Conservation (phyloP, 37 sponge, comb jelly and placozoan species). For the Bolinopsis microptera region DNA sequence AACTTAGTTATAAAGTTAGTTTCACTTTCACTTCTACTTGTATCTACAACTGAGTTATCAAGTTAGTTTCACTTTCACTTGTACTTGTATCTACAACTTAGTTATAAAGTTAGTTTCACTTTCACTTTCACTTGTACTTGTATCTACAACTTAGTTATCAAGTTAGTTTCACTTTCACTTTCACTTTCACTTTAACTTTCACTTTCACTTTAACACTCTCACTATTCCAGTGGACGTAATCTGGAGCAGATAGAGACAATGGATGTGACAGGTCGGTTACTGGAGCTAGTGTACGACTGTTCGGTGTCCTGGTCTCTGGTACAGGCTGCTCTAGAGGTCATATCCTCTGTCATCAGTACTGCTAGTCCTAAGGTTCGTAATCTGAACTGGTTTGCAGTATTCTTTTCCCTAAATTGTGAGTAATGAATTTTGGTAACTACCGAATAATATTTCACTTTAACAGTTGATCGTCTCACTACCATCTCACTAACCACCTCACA, state of each 20-base stretch:
- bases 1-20: slow-evolving; percentile 12
- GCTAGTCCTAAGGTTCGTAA: slow-evolving; percentile 6
- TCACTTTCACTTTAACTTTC: background rate
- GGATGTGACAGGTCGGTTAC: background rate
- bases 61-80: background rate
- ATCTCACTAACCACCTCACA: background rate
- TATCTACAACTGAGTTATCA: too few relatives aligned
- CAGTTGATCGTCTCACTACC: background rate
- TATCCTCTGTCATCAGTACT: slow-evolving; percentile 55
- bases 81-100: too few relatives aligned
- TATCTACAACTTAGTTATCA: background rate
- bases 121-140: background rate
- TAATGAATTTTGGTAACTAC: too few relatives aligned
- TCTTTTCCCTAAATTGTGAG: too few relatives aligned
- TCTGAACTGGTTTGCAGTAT: background rate
- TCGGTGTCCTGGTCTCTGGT: slow-evolving; percentile 28
- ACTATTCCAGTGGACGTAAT: background rate
- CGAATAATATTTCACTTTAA: too few relatives aligned
- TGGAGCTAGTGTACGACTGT: slow-evolving; percentile 38
- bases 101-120: too few relatives aligned
- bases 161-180: background rate
- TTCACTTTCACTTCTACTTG: too few relatives aligned
- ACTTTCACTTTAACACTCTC: background rate
- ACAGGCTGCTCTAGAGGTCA: slow-evolving; percentile 41
- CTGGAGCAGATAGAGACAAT: slow-evolving; percentile 19